These are phyloP conservation scores for Nymphalis io DNA, from an alignment of 1,140 invertebrate species.

Conservation along the genomic window DNA sequence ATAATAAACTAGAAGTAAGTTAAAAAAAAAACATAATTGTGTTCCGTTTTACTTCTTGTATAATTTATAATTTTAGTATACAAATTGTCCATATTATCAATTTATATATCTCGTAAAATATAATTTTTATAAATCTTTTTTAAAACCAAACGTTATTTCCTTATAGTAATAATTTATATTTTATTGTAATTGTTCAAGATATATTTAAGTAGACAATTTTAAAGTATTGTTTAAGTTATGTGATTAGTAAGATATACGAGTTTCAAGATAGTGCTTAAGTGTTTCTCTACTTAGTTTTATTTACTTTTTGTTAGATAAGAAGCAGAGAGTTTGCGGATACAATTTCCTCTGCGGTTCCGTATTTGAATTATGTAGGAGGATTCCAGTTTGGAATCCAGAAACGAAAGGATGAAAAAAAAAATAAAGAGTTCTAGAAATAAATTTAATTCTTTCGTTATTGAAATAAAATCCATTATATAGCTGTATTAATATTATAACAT, in stretches of 20 bases:
- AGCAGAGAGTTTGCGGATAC: slow-evolving; percentile 34
- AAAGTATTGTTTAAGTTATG: slow-evolving; percentile 18
- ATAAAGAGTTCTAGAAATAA: background rate
- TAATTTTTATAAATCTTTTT: no score
- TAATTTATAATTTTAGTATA: no score
- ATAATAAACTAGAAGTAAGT: no score
- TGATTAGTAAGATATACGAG: slow-evolving; percentile 21
- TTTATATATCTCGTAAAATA: no score
- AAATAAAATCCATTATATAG: no score
- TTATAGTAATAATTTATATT: background rate
- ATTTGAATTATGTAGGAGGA: slow-evolving; percentile 35
- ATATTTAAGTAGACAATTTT: slow-evolving; percentile 10
- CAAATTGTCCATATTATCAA: no score
- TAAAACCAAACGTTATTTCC: no score
- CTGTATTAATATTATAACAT: no score
- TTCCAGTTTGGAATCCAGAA: slow-evolving; percentile 29
- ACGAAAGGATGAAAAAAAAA: slow-evolving; percentile 1
- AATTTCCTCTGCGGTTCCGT: slow-evolving; percentile 35
- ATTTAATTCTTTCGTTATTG: background rate
- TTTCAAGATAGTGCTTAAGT: slow-evolving; percentile 21
- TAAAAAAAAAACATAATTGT: no score
- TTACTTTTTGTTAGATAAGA: slow-evolving; percentile 36
- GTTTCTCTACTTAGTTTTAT: slow-evolving; percentile 29
- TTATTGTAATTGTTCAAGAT: slow-evolving; percentile 1
- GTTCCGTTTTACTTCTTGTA: no score